Evolutionary conservation across 2,113 vertebrate genomes (phyloP).

Genomic region (Gavialis gangeticus): DNA sequence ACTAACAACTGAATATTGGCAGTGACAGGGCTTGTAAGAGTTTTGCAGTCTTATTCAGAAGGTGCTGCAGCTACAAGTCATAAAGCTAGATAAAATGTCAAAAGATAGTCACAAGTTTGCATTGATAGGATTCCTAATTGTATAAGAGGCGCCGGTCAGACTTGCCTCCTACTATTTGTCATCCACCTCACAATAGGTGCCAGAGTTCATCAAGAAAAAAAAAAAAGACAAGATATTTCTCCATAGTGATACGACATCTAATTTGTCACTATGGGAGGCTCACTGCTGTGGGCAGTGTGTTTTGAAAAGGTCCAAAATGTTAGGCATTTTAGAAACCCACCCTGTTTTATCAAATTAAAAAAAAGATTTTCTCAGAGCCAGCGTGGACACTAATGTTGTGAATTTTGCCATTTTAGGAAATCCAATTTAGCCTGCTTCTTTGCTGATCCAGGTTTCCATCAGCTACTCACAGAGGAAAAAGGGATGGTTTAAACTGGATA

Average conservation of each 20-base stretch:
- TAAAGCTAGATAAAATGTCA: neutral
- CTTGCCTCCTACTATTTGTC: neutral
- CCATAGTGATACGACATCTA: neutral
- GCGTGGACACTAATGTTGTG: neutral
- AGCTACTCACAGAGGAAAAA: too few species aligned
- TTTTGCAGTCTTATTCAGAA: neutral
- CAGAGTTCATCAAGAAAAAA: neutral
- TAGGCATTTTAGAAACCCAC: neutral
- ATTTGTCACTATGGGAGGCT: neutral
- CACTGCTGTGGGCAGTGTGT: neutral
- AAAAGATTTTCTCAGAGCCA: neutral
- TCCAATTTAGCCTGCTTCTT: too few species aligned
- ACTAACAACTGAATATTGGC: too few species aligned
- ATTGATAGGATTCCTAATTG: neutral
- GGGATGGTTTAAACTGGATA: too few species aligned
- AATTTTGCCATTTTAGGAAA: neutral
- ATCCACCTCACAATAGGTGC: neutral
- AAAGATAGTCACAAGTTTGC: neutral
- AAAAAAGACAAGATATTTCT: neutral
- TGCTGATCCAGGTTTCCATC: too few species aligned
- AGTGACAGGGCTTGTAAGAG: too few species aligned
- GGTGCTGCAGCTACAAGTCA: neutral
- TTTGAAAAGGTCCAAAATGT: neutral
- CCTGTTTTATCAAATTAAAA: neutral
- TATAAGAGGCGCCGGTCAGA: neutral